Base-by-base conservation (phyloP, 2,797 vertebrate species). In the Labroides dimidiatus region DNA sequence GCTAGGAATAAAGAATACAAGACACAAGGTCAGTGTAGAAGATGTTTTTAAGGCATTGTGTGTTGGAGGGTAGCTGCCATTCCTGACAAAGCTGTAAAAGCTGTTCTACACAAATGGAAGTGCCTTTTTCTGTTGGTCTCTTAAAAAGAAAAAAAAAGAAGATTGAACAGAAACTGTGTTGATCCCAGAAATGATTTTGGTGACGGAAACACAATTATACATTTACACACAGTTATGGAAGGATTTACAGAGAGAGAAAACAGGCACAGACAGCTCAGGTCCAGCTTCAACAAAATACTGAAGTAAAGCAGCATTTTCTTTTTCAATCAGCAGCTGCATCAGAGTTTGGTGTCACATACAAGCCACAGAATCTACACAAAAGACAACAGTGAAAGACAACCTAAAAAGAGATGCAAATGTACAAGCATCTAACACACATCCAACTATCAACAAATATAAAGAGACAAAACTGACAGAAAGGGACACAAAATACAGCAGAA, bases 11-110 rank as follows among this genome's bases (percentile, higher is more conserved):
- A 75, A 64, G 16, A 59, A 61, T 20, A 55, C 41, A 61, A 57
- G 36, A 17, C 43, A 61, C 51, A 45, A 6, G 1, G 27, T 71
- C 43, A 48, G 52, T 72, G 39, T 47, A 50, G 27, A 66, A 72
- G 33, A 51, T 6, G 41, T 61, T 74, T 75, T 70, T 67, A 64
- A 51, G 51, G 72, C 84, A 80, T 21, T 56, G 53, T 58, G 19
- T 37, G 53, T 72, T 69, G 75, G 21, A 62, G 13, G 6, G 52
- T 39, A 41, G 36, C 30, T 70, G 44, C 20, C 44, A 14, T 65
- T 74, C 69, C 42, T 54, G 58, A 68, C 48, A 75, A 61, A 50
- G 53, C 20, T 36, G 44, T 49, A 57, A 39, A 60, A 63, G 11
- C 15, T 53, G n/a, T 24, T 44, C 56, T 17, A 79, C 27, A 62